Evolutionary conservation across 2,113 vertebrate genomes (phyloP).

Genomic region (Poeciliopsis turrubarensis): DNA sequence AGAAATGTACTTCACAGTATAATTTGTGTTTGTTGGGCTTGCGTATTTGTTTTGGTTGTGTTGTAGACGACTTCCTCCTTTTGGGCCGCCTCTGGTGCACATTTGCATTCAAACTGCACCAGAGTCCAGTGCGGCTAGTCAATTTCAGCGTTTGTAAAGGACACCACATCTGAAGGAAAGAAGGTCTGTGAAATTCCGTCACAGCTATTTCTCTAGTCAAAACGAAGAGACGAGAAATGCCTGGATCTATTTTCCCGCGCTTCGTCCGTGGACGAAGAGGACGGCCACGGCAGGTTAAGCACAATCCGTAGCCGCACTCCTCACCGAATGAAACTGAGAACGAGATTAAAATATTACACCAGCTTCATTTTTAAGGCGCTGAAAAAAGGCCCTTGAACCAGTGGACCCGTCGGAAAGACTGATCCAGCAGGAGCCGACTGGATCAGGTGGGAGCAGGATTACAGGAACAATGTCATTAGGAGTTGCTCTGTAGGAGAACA

Average conservation of each 20-base stretch:
- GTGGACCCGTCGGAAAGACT: background rate
- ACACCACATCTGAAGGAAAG: background rate
- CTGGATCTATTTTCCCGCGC: too few relatives aligned
- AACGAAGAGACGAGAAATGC: too few relatives aligned
- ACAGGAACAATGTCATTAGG: background rate
- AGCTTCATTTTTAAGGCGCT: background rate
- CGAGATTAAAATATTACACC: background rate
- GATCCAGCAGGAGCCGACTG: background rate
- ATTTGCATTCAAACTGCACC: too few relatives aligned
- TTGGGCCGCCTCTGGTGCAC: too few relatives aligned
- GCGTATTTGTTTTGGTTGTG: too few relatives aligned
- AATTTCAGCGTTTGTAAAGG: background rate
- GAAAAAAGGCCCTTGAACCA: background rate
- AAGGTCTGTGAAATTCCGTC: background rate
- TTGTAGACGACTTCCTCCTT: too few relatives aligned
- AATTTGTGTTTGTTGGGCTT: too few relatives aligned
- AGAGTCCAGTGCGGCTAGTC: background rate
- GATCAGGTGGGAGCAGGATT: background rate
- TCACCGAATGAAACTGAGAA: background rate
- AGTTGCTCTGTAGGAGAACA: background rate
- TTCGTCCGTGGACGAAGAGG: background rate
- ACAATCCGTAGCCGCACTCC: background rate
- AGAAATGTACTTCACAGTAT: too few relatives aligned
- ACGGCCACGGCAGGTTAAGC: background rate
- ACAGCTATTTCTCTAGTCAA: too few relatives aligned